Base-by-base conservation (phyloP, 2,888 invertebrate genomes). In the Anthrax anthrax region DNA sequence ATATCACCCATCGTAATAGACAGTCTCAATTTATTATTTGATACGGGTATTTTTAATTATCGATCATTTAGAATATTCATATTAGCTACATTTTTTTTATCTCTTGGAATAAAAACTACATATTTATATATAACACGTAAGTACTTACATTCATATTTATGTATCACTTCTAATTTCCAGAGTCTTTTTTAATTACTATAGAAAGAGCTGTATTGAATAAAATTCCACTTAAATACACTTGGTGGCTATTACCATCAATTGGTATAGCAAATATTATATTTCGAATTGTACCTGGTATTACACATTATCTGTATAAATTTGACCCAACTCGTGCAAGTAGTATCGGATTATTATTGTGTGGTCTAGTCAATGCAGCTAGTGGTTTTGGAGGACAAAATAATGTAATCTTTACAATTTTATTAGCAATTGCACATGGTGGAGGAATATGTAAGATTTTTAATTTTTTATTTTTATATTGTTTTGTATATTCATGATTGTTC, bases 61-160 rank as follows among this genome's bases (percentile, higher is more conserved):
- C 54, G 53, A 2, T 54, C 62, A 1, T 72, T 72, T 52, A 51
- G 59, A 0, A 32, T 70, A 10, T 53, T 73, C 18, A 50, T 65
- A 2, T 45, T 63, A 1, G 67, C 69, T 41, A 67, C 87, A 13
- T 80, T 83, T 49, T 66, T 86, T 47, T 83, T 82, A 1, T 76
- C 82, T 58, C 72, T 84, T 61, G 86, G 86, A 52, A 78, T 84
- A 58, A 84, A 82, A 60, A 78, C 83, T n/a, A 86, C 87, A 1
- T 88, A 80, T 61, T 72, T 81, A 52, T 87, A 77, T 58, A 69
- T 84, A 5, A 58, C 52, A 18, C 48, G 59, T 59, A 46, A 49
- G 55, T 47, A 37, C 13, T 12, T 12, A 32, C 9, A 1, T 12
- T 2, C 13, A 32, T 12, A 12, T 4, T 12, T 12, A 12, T 32